These are phyloP conservation scores for Drosophila sechellia DNA, from an alignment of 1,140 invertebrate species.

Conservation along the genomic window DNA sequence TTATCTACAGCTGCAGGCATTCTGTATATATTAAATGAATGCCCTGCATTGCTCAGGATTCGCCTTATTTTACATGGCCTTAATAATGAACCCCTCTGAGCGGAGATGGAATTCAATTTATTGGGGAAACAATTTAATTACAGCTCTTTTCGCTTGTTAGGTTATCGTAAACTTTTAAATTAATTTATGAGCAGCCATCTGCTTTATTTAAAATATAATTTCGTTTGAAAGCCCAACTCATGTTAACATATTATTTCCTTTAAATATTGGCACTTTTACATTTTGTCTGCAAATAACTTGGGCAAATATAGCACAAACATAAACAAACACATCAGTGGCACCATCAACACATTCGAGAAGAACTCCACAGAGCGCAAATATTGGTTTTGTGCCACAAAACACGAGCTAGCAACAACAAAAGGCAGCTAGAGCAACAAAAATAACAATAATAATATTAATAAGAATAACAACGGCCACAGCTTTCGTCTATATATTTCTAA, in stretches of 20 bases:
- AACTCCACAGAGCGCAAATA: constrained; percentile 14
- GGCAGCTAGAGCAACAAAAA: constrained; percentile 25
- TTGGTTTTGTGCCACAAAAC: constrained; percentile 19
- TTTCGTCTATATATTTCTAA: too few species aligned
- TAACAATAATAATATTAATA: constrained; percentile 28
- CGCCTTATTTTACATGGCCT: background rate
- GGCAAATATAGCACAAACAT: constrained; percentile 45
- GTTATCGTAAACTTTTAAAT: too few species aligned
- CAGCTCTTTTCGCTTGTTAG: background rate
- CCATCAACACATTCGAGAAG: background rate
- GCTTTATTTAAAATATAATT: constrained; percentile 18
- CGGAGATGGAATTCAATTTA: too few species aligned
- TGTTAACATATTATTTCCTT: constrained; percentile 22
- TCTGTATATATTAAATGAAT: constrained; percentile 2
- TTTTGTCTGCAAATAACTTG: constrained; percentile 46
- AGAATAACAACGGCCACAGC: background rate
- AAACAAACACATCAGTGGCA: constrained; percentile 19
- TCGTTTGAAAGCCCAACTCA: too few species aligned
- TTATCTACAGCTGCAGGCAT: constrained; percentile 33
- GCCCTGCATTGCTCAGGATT: background rate
- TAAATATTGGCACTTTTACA: constrained; percentile 41
- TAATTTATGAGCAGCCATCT: too few species aligned
- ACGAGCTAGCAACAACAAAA: background rate
- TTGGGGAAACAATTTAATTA: constrained; percentile 8
- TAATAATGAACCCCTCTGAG: background rate